Percentiles rank a stretch among this genome's conserved stretches.
Conservation (phyloP, 1,140 invertebrate genomes). For the Drosophila sulfurigaster region DNA sequence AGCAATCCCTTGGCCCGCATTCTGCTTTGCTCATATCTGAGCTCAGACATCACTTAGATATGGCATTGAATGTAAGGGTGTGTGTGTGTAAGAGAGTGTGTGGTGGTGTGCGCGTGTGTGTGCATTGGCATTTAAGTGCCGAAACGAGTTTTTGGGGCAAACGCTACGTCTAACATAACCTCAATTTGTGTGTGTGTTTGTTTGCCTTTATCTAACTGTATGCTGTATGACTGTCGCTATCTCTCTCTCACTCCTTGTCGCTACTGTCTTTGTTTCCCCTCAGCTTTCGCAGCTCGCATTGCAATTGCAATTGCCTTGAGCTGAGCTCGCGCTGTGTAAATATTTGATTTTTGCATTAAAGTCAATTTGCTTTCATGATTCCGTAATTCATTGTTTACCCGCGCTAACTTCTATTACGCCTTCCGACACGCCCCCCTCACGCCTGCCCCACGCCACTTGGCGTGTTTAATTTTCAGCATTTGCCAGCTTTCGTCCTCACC, state of each 20-base stretch:
- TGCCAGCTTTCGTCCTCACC: constrained; percentile 13
- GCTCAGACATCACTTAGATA: constrained; percentile 17
- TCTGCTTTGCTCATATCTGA: constrained; percentile 18
- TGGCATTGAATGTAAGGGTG: background rate
- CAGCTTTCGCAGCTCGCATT: constrained; percentile 37
- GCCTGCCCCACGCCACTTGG: constrained; percentile 24
- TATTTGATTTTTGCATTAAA: constrained; percentile 84
- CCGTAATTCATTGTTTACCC: constrained; percentile 83
- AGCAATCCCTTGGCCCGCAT: constrained; percentile 17
- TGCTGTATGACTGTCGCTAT: constrained; percentile 15
- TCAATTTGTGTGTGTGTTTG: constrained; percentile 63
- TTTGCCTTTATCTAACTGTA: constrained; percentile 47
- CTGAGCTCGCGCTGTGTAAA: constrained; percentile 73
- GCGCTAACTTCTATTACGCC: constrained; percentile 80
- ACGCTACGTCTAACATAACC: constrained; percentile 65
- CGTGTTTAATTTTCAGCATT: constrained; percentile 60
- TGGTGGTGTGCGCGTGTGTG: constrained; percentile 46
- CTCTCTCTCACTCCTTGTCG: constrained; percentile 6
- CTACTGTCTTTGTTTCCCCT: constrained; percentile 33
- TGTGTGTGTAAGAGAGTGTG: background rate
- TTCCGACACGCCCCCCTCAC: constrained; percentile 45
- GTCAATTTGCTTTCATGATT: constrained; percentile 84
- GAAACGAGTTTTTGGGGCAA: constrained; percentile 70
- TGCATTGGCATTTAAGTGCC: constrained; percentile 81
- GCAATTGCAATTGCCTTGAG: constrained; percentile 62